Evolutionary conservation across 2,888 invertebrate genomes (phyloP), one percentile per base, ranked within the genome.

Genomic region (Hemicrepidius hirtus): DNA sequence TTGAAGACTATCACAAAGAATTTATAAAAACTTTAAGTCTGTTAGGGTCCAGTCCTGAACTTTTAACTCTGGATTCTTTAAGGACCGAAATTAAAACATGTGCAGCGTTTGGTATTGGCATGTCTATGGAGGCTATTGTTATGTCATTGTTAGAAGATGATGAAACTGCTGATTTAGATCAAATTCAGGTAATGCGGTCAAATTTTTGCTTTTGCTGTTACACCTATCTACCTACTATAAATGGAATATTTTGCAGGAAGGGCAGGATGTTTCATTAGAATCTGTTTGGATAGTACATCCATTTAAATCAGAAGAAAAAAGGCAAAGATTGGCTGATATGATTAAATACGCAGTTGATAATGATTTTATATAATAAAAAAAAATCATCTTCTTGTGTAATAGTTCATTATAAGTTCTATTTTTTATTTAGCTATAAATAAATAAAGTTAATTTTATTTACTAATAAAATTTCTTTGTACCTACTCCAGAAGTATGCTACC

Each of bases 271-370:
- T 24, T 88, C 91, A 73, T 88, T 94, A 18, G 90, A 90, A 21
- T 90, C 91, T 70, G 87, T 93, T 2, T 93, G 92, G 93, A 87
- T 87, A 69, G 77, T 93, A 0, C 83, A 86, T 35, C 91, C 91
- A 0, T 89, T 93, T 68, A 88, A 90, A 79, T 88, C 90, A 0
- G 86, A 89, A 74, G 88, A 87, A 16, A 91, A 91, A 6, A 87
- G 92, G 20, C 85, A 88, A 44, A 86, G 92, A 46, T 87, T 93
- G 55, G 92, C 93, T 0, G 89, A 91, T 74, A 87, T 92, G 24
- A 87, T 93, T 7, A 90, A 91, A 40, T 91, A 92, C 82, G 90
- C 91, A 41, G 90, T 92, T 0, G 91, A 93, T 78, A 59, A 28
- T 32, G 49, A 18, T 35, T 71, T 59, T 40, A 46, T 71, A 44